phyloP scores from a whole-genome alignment of 2,113 vertebrate species.

The Isurus oxyrinchus region DNA sequence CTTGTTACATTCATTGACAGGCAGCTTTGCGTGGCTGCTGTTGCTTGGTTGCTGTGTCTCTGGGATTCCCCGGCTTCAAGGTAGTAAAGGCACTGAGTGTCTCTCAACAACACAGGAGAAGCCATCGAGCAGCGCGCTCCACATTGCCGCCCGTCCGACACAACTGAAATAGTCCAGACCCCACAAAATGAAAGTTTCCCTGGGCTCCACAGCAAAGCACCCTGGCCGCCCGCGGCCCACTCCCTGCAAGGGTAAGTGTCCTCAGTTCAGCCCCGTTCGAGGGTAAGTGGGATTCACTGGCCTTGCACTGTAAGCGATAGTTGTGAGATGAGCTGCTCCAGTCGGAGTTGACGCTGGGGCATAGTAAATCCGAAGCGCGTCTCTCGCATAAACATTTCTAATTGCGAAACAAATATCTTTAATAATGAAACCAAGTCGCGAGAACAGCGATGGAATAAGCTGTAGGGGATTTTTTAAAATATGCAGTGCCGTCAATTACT shows the following conservation, averaged over 20 bases:
- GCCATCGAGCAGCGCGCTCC: no score
- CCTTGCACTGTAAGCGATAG: no score
- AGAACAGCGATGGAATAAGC: no score
- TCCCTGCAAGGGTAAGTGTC: not conserved
- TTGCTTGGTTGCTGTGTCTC: no score
- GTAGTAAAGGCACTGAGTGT: no score
- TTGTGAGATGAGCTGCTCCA: not conserved
- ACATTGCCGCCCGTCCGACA: no score
- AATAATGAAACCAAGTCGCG: not conserved
- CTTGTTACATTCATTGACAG: not conserved
- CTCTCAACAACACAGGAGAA: no score
- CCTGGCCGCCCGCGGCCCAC: not conserved
- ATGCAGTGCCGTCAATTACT: not conserved
- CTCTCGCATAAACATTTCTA: no score
- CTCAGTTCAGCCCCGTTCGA: not conserved
- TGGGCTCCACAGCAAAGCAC: not conserved
- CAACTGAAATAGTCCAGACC: not conserved
- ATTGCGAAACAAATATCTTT: no score
- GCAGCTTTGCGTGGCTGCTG: not conserved
- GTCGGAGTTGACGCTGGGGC: not conserved
- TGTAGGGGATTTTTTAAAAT: not conserved
- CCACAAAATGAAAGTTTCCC: not conserved
- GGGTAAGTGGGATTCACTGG: no score
- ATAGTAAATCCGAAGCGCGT: not conserved
- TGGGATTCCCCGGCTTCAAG: not conserved